phyloP scores from a whole-genome alignment of 2,113 vertebrate genomes.

The Brienomyrus brachyistius region DNA sequence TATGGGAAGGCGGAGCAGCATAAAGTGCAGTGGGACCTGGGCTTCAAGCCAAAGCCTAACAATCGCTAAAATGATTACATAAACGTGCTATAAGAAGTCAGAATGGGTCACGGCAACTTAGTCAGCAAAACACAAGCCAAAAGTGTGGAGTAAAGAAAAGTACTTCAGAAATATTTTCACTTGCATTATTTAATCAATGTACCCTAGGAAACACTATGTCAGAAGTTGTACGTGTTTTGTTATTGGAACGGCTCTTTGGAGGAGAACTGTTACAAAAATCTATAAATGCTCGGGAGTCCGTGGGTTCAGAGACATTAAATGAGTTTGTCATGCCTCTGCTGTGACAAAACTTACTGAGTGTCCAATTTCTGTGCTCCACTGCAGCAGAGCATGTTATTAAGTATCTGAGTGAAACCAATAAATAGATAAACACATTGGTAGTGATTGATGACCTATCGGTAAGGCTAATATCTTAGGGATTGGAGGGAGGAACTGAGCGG shows the following conservation, averaged over 20 bases:
- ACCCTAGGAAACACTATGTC: conserved; percentile 28
- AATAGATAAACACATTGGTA: conserved; percentile 26
- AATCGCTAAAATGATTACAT: neutral
- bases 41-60: neutral
- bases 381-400: conserved; percentile 23
- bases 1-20: no score
- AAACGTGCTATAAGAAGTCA: neutral
- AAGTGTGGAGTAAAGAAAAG: neutral
- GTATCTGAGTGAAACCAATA: conserved; percentile 27
- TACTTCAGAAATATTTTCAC: conserved; percentile 28
- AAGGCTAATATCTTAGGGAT: neutral
- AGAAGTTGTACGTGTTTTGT: conserved; percentile 31
- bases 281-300: conserved; percentile 33
- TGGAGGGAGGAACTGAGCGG: neutral
- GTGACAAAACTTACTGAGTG: conserved; percentile 30
- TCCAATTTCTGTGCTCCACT: conserved; percentile 14
- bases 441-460: conserved; percentile 27
- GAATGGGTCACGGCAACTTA: neutral
- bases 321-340: conserved; percentile 22
- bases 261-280: conserved; percentile 34
- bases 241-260: conserved; percentile 31
- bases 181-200: conserved; percentile 38
- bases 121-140: neutral
- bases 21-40: neutral
- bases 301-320: conserved; percentile 26